Evolutionary conservation across 2,797 vertebrate species (phyloP).

Genomic region (Pseudomugil tenellus): DNA sequence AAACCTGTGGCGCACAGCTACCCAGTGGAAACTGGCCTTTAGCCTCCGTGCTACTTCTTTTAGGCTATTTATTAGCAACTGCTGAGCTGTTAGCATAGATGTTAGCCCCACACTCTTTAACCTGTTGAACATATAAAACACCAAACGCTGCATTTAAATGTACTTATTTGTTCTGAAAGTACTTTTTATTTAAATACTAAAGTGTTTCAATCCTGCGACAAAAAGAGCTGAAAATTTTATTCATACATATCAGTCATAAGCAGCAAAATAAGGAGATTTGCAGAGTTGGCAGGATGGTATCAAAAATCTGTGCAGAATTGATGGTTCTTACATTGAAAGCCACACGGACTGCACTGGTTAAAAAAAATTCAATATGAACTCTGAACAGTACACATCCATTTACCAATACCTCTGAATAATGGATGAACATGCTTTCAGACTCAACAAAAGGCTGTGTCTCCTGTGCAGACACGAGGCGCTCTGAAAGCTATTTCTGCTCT

Average conservation of each 20-base stretch:
- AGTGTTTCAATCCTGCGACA: no score
- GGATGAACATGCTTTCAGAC: constrained; percentile 69
- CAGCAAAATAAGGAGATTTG: not conserved
- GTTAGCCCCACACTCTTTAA: no score
- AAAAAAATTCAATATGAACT: constrained; percentile 37
- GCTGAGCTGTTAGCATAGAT: no score
- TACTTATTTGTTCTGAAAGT: no score
- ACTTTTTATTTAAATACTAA: no score
- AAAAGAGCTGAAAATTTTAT: no score
- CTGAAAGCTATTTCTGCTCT: constrained; percentile 56
- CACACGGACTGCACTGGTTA: constrained; percentile 25
- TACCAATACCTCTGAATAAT: constrained; percentile 72
- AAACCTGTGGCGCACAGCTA: no score
- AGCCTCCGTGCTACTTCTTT: no score
- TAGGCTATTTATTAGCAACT: no score
- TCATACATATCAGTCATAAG: constrained; percentile 3
- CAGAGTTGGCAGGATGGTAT: not conserved
- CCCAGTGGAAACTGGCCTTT: no score
- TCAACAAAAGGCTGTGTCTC: constrained; percentile 52
- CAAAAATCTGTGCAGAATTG: constrained; percentile 14
- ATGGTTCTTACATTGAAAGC: constrained; percentile 23
- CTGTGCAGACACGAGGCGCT: constrained; percentile 56
- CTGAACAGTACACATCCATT: constrained; percentile 55
- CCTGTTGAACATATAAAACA: no score
- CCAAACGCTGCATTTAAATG: no score